These are phyloP conservation scores for Semnornis frantzii DNA, from an alignment of 2,113 vertebrate species.

Conservation along the genomic window DNA sequence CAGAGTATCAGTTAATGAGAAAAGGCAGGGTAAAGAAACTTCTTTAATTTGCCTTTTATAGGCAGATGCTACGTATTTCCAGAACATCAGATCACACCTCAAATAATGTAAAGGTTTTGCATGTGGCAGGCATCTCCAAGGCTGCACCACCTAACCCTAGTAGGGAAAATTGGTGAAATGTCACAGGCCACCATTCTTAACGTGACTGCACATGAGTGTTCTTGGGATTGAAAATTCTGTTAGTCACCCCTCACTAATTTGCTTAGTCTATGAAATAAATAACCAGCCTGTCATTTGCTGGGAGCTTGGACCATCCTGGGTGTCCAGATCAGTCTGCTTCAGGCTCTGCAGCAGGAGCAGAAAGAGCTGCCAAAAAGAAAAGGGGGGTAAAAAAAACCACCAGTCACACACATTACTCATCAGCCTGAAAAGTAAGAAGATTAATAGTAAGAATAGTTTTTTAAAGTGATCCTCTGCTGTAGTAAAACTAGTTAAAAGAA, in stretches of 20 bases:
- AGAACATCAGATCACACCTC: background rate
- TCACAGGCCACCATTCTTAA: background rate
- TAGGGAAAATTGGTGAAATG: background rate
- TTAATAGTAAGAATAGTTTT: background rate
- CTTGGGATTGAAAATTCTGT: background rate
- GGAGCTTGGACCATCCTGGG: constrained; percentile 19
- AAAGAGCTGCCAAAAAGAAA: background rate
- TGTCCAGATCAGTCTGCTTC: background rate
- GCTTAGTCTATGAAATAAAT: constrained; percentile 41
- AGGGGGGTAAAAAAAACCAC: background rate
- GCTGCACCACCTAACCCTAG: background rate
- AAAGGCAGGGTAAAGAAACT: background rate
- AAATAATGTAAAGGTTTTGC: background rate
- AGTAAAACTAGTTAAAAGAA: background rate
- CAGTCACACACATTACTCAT: constrained; percentile 13
- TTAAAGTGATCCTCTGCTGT: background rate
- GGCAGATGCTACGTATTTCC: background rate
- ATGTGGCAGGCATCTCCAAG: background rate
- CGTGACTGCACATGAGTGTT: background rate
- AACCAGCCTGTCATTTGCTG: constrained; percentile 24
- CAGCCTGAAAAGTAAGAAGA: constrained; percentile 17
- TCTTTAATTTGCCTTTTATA: background rate
- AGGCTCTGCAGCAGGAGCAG: background rate
- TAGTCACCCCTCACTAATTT: constrained; percentile 37
- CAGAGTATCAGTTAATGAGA: background rate